Conservation (phyloP, 1,140 invertebrate genomes). For the Apis mellifera region DNA sequence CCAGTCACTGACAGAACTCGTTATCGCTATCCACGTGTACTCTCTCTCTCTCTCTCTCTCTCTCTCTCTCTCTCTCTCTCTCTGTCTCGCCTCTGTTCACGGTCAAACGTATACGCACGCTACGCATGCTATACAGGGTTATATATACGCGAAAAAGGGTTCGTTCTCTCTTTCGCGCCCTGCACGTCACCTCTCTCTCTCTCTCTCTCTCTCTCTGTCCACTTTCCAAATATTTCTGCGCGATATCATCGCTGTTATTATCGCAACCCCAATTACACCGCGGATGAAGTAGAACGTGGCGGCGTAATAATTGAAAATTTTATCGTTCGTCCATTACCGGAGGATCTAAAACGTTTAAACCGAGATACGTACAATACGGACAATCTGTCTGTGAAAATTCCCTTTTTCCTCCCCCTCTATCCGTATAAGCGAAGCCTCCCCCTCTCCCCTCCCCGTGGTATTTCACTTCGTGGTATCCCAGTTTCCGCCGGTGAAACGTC, state of each 20-base stretch:
- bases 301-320: constrained; percentile 34
- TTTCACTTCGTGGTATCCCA: no score
- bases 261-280: constrained; percentile 36
- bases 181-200: not conserved
- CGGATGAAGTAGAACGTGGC: constrained; percentile 13
- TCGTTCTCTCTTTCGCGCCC: not conserved
- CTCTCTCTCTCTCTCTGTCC: not conserved
- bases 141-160: constrained; percentile 4
- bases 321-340: not conserved
- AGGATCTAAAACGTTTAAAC: not conserved
- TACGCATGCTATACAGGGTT: no score
- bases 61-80: not conserved
- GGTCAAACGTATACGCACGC: not conserved
- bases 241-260: constrained; percentile 45
- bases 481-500: no score
- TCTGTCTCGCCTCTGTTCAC: not conserved
- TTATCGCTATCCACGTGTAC: constrained; percentile 53
- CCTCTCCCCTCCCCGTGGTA: no score
- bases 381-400: not conserved
- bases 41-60: not conserved
- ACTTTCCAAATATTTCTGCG: constrained; percentile 42
- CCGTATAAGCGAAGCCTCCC: no score
- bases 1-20: constrained; percentile 55
- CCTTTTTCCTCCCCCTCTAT: no score
- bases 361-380: not conserved